phyloP scores from a whole-genome alignment of 2,888 invertebrate species.

The Falcaria lacertinaria region DNA sequence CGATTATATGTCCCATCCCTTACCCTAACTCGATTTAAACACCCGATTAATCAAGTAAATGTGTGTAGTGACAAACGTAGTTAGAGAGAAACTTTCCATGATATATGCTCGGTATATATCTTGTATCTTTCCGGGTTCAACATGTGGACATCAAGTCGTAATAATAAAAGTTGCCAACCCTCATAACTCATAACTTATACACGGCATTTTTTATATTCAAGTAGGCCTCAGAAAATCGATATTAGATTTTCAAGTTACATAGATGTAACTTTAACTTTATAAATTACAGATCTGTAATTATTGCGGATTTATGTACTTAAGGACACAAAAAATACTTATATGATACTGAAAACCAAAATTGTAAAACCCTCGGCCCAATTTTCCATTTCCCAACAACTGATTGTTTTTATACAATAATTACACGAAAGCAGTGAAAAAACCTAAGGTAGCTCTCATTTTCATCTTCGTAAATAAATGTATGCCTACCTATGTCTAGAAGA shows the following conservation, averaged over 20 bases:
- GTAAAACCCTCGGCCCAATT: no score
- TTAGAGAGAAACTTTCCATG: slow-evolving; percentile 12
- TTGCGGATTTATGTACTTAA: no score
- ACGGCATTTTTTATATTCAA: slow-evolving; percentile 1
- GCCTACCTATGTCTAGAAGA: no score
- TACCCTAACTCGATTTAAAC: not conserved
- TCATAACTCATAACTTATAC: slow-evolving; percentile 30
- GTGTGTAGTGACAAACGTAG: slow-evolving; percentile 4
- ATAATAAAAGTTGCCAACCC: slow-evolving; percentile 38
- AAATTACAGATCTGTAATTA: no score
- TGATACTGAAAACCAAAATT: no score
- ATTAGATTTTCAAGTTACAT: not conserved
- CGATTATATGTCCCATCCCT: not conserved
- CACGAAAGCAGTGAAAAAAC: no score
- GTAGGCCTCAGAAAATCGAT: not conserved
- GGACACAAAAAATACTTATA: no score
- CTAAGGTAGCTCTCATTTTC: no score
- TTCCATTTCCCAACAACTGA: no score
- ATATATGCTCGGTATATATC: slow-evolving; percentile 24
- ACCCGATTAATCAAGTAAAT: not conserved
- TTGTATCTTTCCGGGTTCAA: slow-evolving; percentile 24
- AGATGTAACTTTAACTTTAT: no score
- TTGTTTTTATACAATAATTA: no score
- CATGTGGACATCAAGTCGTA: slow-evolving; percentile 29
- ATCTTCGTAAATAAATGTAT: no score